Base-by-base conservation (phyloP, 2,888 invertebrate species). In the Eristalinus sepulchralis region DNA sequence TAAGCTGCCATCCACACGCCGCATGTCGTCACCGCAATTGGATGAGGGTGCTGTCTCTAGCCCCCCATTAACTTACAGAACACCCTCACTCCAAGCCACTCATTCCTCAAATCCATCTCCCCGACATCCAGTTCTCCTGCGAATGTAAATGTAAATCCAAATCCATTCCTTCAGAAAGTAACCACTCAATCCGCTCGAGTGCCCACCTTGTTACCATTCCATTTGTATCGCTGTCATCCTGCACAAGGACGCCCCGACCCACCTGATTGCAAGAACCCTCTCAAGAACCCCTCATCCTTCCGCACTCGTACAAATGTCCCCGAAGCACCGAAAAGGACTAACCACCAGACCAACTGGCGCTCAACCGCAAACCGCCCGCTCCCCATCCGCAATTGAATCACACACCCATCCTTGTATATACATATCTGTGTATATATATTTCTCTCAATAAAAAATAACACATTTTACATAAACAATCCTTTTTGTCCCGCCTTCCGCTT, bases 401-500 rank as follows among this genome's bases (percentile, higher is more conserved):
- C 57, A 57, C 24, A 57, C 39, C 2, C 57, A 57, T 27, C 22
- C 24, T 57, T 57, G 73, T 78, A 82, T 82, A 79, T 70, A 70
- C 66, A 79, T 72, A 53, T 34, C 55, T 55, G 64, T 72, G 60
- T 72, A 75, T 73, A 86, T 85, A 82, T 86, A 86, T 86, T 85
- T 86, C 86, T 86, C 70, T 86, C 70, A 83, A 86, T 83, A 86
- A 86, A 86, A 86, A 86, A 86, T 78, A 86, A 86, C 82, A 73
- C 86, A 86, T 86, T 82, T 83, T 73, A 86, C 86, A 86, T 78
- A 82, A 81, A 82, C 73, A 81, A 73, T 67, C 76, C 27, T 60
- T 39, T 66, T 39, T 39, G 64, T 47, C 53, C 62, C 39, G 33
- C 27, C 10, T 13, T 53, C 39, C 63, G 64, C 34, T 75, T 71